Conservation (phyloP, 2,888 invertebrate species). For the Orthonevra nobilis region DNA sequence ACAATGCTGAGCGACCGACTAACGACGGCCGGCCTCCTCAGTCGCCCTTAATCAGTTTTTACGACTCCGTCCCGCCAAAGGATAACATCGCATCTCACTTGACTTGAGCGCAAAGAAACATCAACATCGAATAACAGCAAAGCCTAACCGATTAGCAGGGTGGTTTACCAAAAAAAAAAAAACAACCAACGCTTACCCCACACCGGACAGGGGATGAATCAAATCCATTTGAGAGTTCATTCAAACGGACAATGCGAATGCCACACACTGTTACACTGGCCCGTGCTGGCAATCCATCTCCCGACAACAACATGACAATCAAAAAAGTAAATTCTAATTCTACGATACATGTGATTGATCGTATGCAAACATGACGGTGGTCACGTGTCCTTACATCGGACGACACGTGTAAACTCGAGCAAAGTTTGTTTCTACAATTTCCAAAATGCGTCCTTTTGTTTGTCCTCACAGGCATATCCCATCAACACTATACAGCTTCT, state of each 20-base stretch:
- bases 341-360: conserved; percentile 75
- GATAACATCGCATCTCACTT: conserved; percentile 29
- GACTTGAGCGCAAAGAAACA: conserved; percentile 32
- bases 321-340: conserved; percentile 51
- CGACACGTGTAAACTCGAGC: conserved; percentile 76
- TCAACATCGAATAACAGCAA: conserved; percentile 2
- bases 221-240: conserved; percentile 50
- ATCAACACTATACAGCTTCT: conserved; percentile 42
- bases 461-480: conserved; percentile 43
- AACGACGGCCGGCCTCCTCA: too few species aligned
- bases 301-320: conserved; percentile 20
- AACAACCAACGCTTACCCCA: conserved; percentile 35
- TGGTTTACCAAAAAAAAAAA: conserved; percentile 66
- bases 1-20: too few species aligned
- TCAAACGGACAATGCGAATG: conserved; percentile 59
- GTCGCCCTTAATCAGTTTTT: too few species aligned
- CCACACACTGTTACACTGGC: conserved; percentile 13
- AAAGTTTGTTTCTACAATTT: conserved; percentile 70
- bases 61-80: background rate
- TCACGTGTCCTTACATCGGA: conserved; percentile 79
- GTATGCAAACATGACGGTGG: conserved; percentile 80
- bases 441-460: conserved; percentile 69
- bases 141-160: conserved; percentile 62
- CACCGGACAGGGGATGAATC: conserved; percentile 31
- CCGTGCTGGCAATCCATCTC: conserved; percentile 64